Evolutionary conservation across 1,140 invertebrate species (phyloP), one percentile per base, ranked within the genome.

Genomic region (Scaptomyza graminum): DNA sequence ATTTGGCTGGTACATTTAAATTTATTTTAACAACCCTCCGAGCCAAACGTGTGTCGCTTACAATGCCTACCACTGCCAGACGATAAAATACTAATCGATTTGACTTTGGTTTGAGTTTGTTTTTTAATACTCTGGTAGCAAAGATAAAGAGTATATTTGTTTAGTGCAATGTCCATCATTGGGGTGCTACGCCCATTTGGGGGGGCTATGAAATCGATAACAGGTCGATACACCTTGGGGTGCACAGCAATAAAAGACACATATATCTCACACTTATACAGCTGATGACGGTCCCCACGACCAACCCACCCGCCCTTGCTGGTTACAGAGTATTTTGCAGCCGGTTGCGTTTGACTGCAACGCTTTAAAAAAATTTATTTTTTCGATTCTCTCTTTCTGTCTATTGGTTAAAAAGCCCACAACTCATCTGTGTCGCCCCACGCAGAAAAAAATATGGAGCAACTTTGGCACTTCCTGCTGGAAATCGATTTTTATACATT

Each of bases 71-170:
- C 41, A 44, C 66, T 39, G 18, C 56, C 69, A 79, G 80, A 79
- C 81, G 76, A 84, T 84, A 84, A 84, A 82, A 79, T 79, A 84
- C 84, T 84, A 84, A 84, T 84, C 80, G 80, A 84, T 84, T 84
- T 79, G 81, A 84, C 73, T 84, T 84, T 79, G 80, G 81, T 71
- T 66, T 47, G 63, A 76, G 79, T 84, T 78, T 18, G 28, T n/a
- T 73, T 37, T 16, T 37, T 22, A 22, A 22, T 22, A 22, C 18
- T 22, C 0, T 22, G 18, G 2, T 22, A 1, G 2, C 18, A 22
- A 22, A 22, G 18, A 22, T 22, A 22, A 22, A 22, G 18, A 22
- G 18, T 22, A 22, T 22, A 22, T 22, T 22, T 2, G 18, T 22
- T 22, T 22, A 3, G 18, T 22, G 18, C 0, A 22, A 22, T 22